Evolutionary conservation across 2,113 vertebrate genomes (phyloP).

Genomic region (Pagrus major): DNA sequence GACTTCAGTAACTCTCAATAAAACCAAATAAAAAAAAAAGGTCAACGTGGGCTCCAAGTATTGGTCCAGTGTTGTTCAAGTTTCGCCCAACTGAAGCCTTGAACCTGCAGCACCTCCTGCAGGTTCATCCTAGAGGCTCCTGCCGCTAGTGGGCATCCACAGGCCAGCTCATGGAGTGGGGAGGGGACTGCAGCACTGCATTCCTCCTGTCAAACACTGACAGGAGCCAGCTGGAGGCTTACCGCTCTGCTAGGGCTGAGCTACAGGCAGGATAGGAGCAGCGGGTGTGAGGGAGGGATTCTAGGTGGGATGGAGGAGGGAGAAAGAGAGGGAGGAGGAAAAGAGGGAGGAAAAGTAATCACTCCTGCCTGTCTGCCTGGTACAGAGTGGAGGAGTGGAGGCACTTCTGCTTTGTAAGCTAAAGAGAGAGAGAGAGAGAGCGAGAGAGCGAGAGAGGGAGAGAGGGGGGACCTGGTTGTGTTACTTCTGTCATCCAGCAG

Average conservation of each 20-base stretch:
- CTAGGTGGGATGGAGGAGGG: conserved; percentile 60
- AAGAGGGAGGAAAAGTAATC: conserved; percentile 83
- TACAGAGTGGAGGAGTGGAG: conserved; percentile 67
- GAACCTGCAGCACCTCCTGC: conserved; percentile 57
- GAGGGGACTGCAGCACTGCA: conserved; percentile 69
- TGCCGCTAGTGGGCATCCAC: conserved; percentile 46
- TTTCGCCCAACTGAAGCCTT: background rate
- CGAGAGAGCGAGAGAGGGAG: conserved; percentile 19
- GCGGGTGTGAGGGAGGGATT: conserved; percentile 54
- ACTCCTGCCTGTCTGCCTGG: conserved; percentile 80
- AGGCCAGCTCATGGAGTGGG: conserved; percentile 41
- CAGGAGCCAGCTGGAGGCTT: conserved; percentile 90
- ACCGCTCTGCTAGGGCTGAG: conserved; percentile 74
- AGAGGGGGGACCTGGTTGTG: conserved; percentile 19
- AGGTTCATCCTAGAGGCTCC: conserved; percentile 33
- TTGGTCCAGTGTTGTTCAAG: background rate
- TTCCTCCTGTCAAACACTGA: conserved; percentile 87
- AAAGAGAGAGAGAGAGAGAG: conserved; percentile 31
- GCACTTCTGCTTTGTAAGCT: conserved; percentile 28
- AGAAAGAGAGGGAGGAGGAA: conserved; percentile 36
- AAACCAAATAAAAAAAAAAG: too few relatives aligned
- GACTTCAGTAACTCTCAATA: background rate
- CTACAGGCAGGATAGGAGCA: conserved; percentile 48
- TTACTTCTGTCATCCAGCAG: conserved; percentile 42
- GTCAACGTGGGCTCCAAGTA: background rate